Base-by-base conservation (phyloP, 2,113 vertebrate species). In the Oryzias melastigma region DNA sequence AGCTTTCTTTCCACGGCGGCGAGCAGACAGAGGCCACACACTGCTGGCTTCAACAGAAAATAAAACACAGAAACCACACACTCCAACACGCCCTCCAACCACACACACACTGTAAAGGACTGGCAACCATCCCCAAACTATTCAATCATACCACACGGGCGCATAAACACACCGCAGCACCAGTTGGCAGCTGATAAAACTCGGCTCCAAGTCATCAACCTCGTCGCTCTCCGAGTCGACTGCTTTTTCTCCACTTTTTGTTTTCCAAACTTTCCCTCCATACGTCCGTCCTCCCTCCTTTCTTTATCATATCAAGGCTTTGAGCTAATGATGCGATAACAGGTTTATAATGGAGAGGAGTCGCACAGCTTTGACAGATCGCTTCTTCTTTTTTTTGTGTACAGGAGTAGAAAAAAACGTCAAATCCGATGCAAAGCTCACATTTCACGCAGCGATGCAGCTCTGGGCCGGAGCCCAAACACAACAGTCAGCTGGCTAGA, bases 181-280 rank as follows among this genome's bases (percentile, higher is more conserved):
- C 59, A 64, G 58, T 67, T 78, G 73, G 82, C 75, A 77, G 67
- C 58, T 62, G 79, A 85, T 78, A 62, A 69, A 80, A 74, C 68
- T 79, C 53, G 4, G 14, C 64, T 72, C 43, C 62, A 47, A 49
- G 69, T 70, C 76, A 62, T 68, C 80, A 61, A 77, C 77, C 73
- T 52, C 16, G 20, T 46, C 54, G 63, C 65, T 47, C 43, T 4
- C 35, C 1, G 0, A 44, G 8, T 63, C 24, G 0, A 54, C 50
- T 29, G 14, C n/a, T 12, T 12, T 14, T 43, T 68, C 45, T 52
- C 14, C 35, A 41, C 53, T 61, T 45, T 27, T 56, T 25, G 22
- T 7, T 0, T 44, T 43, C n/a, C 29, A n/a, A 27, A 22, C 3
- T 29, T 46, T 40, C 47, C 63, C n/a, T 19, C 19, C n/a, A 18